A percentile compares a stretch with the other conserved stretches of the same genome.
Evolutionary conservation across 2,797 vertebrate species (phyloP).

Genomic region (Sciaenops ocellatus): DNA sequence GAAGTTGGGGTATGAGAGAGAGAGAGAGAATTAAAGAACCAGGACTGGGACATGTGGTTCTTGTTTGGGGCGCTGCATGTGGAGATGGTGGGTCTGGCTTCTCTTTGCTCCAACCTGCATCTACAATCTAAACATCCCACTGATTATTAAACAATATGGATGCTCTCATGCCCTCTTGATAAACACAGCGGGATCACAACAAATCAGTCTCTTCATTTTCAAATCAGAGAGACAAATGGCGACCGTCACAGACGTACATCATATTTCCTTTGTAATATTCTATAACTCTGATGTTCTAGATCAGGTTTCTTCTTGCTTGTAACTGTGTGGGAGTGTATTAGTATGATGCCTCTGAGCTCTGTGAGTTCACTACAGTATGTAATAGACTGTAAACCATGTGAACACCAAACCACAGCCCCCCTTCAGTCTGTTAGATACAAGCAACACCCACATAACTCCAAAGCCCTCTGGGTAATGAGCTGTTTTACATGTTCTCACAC

Average conservation of each 20-base stretch:
- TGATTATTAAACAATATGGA: slow-evolving; percentile 80
- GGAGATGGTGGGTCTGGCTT: slow-evolving; percentile 76
- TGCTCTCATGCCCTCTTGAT: slow-evolving; percentile 53
- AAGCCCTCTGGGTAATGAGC: slow-evolving; percentile 67
- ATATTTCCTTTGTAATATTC: slow-evolving; percentile 39
- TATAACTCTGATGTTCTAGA: slow-evolving; percentile 37
- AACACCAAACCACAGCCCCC: slow-evolving; percentile 60
- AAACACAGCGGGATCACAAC: slow-evolving; percentile 59
- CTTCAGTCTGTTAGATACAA: slow-evolving; percentile 57
- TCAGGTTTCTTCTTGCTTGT: slow-evolving; percentile 48
- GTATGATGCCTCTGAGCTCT: slow-evolving; percentile 61
- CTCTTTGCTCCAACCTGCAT: slow-evolving; percentile 76
- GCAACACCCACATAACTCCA: slow-evolving; percentile 65
- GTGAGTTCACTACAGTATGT: slow-evolving; percentile 49
- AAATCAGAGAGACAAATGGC: slow-evolving; percentile 5
- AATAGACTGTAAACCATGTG: slow-evolving; percentile 53
- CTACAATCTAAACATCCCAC: slow-evolving; percentile 80
- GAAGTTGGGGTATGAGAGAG: slow-evolving; percentile 52
- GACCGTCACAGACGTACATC: slow-evolving; percentile 1
- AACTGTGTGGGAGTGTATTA: slow-evolving; percentile 62
- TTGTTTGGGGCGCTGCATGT: slow-evolving; percentile 80
- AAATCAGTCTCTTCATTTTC: slow-evolving; percentile 50
- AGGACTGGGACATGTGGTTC: slow-evolving; percentile 80
- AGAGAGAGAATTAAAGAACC: slow-evolving; percentile 58
- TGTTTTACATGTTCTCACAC: slow-evolving; percentile 52